These are phyloP conservation scores for Pterocles burchelli DNA, from an alignment of 2,113 vertebrate genomes.

Conservation along the genomic window DNA sequence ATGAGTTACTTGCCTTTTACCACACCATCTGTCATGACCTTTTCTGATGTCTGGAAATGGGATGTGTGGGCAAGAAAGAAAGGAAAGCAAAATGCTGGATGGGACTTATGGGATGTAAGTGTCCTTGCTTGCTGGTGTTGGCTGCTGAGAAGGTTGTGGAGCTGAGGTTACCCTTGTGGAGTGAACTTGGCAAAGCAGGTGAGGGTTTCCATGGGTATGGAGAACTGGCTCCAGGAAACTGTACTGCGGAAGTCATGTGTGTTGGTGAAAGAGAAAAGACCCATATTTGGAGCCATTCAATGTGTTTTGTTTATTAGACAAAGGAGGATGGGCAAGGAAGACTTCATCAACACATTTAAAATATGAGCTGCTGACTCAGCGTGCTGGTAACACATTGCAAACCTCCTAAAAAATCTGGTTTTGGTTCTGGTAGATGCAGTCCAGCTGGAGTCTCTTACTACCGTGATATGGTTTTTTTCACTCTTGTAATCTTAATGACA, in stretches of 20 bases:
- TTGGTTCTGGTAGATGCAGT: not conserved
- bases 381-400: not conserved
- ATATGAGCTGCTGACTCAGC: not conserved
- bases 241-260: not conserved
- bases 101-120: accelerated
- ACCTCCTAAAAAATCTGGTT: not conserved
- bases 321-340: not conserved
- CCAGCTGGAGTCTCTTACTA: not conserved
- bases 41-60: not conserved
- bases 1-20: not conserved
- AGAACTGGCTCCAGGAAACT: not conserved
- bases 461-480: not conserved
- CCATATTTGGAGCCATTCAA: not conserved
- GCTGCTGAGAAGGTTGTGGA: not conserved
- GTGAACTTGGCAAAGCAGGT: not conserved
- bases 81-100: not conserved
- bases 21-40: not conserved
- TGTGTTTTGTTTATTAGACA: not conserved
- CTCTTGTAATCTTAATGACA: not conserved
- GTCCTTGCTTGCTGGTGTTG: not conserved
- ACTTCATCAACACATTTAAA: not conserved
- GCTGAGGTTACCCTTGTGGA: not conserved
- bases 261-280: not conserved
- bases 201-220: not conserved
- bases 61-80: not conserved